phyloP scores from a whole-genome alignment of 2,888 invertebrate species.

The Pelosia muscerda region DNA sequence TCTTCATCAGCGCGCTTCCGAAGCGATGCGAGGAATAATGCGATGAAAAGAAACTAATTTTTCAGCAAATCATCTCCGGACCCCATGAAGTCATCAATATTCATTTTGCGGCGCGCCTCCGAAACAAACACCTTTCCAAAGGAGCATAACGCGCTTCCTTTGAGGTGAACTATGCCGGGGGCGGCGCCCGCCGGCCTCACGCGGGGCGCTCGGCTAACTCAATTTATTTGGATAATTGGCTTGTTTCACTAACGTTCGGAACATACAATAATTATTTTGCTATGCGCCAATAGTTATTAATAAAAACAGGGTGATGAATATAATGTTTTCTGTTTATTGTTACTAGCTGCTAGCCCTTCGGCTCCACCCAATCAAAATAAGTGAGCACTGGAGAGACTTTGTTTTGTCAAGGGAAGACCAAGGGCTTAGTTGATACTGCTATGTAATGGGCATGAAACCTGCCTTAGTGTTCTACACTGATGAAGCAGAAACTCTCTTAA shows the following conservation, averaged over 20 bases:
- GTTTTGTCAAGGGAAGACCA: no score
- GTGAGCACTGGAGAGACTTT: no score
- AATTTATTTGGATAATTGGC: slow-evolving; percentile 84
- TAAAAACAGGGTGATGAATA: slow-evolving; percentile 1
- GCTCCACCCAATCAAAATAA: no score
- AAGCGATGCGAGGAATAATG: slow-evolving; percentile 79
- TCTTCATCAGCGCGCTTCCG: slow-evolving; percentile 81
- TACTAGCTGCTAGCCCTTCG: neutral
- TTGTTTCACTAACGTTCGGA: slow-evolving; percentile 74
- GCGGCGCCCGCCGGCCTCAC: slow-evolving; percentile 50
- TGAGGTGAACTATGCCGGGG: slow-evolving; percentile 76
- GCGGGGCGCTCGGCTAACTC: slow-evolving; percentile 68
- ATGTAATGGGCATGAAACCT: no score
- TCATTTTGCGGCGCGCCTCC: slow-evolving; percentile 84
- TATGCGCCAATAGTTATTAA: slow-evolving; percentile 35
- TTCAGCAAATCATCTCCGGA: slow-evolving; percentile 86
- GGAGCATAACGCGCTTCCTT: slow-evolving; percentile 76
- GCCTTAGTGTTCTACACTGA: no score
- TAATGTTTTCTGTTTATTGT: neutral
- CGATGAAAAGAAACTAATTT: slow-evolving; percentile 86
- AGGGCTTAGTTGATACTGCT: no score
- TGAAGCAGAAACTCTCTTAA: no score
- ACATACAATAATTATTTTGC: slow-evolving; percentile 62
- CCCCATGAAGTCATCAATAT: slow-evolving; percentile 86
- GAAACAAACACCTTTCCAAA: slow-evolving; percentile 84